Evolutionary conservation across 2,113 vertebrate genomes (phyloP), one percentile per base, ranked within the genome.

Genomic region (Sarotherodon lohbergeri): DNA sequence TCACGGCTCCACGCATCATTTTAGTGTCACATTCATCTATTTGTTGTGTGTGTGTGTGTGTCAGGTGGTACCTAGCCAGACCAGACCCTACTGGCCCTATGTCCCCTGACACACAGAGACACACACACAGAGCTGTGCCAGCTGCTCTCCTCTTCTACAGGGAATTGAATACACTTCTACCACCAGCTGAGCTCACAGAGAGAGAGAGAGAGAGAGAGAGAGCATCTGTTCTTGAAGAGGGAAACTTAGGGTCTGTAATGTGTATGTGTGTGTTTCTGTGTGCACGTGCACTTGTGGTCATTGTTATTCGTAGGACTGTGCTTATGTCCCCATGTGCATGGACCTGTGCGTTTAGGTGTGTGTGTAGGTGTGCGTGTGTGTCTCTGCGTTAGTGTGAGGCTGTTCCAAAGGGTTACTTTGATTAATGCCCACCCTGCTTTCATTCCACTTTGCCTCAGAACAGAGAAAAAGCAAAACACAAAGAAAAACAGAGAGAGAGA

Each of bases 371-470:
- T 36, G 50, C 48, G 48, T 34, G 46, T 82, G 56, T 11, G 32
- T 52, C 55, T 63, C 82, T 29, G 56, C 79, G 39, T 43, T 39
- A 73, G 57, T 79, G 55, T 84, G 84, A 41, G 90, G 34, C 80
- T 10, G 79, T 91, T 94, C 85, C 85, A 87, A 68, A 84, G 96
- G 96, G 95, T 95, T 95, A 94, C 96, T 96, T 97, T 98, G 97
- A 98, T 98, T 96, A 97, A 98, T 98, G 97, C 96, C 95, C 95
- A 95, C 90, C 96, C 95, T 95, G 14, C 94, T 97, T 95, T 96
- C 96, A 96, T 94, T 96, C 95, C 95, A 95, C 82, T 93, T 85
- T 91, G 83, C 96, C 96, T 96, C 96, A 86, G 94, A 96, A 91
- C 93, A 93, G 92, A 94, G 19, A 88, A 97, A 96, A 96, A 96